A percentile compares a stretch with the other conserved stretches of the same genome.
Evolutionary conservation across 1,140 invertebrate genomes (phyloP).

Genomic region (Drosophila sturtevanti): DNA sequence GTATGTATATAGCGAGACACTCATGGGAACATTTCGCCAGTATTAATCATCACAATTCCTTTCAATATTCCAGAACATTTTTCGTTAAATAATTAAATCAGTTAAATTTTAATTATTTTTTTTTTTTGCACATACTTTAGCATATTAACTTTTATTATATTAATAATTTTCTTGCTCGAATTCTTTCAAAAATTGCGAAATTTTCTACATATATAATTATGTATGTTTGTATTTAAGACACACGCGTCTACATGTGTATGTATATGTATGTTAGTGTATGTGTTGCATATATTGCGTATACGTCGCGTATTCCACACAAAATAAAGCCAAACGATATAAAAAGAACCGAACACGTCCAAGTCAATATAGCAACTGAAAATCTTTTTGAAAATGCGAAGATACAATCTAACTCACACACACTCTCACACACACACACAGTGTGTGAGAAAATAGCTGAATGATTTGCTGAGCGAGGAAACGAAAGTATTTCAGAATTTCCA

Average conservation of each 20-base stretch:
- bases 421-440: constrained; percentile 7
- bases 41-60: constrained; percentile 52
- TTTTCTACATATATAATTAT: constrained; percentile 42
- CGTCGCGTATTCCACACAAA: constrained; percentile 58
- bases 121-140: constrained; percentile 66
- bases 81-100: constrained; percentile 38
- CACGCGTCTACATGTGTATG: constrained; percentile 43
- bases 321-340: constrained; percentile 4
- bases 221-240: constrained; percentile 25
- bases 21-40: constrained; percentile 11
- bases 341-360: constrained; percentile 66
- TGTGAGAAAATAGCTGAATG: constrained; percentile 49
- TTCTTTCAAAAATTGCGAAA: constrained; percentile 55
- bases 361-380: constrained; percentile 77
- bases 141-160: constrained; percentile 53
- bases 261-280: constrained; percentile 14
- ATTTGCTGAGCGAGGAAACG: constrained; percentile 37
- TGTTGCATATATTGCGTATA: constrained; percentile 58
- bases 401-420: constrained; percentile 30
- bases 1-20: constrained; percentile 5
- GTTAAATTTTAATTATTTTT: constrained; percentile 34
- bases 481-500: constrained; percentile 67
- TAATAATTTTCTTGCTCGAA: constrained; percentile 13
- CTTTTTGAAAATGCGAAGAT: constrained; percentile 65
- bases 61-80: constrained; percentile 2